Evolutionary conservation across 2,113 vertebrate species (phyloP).

Genomic region (Ctenodactylus gundi): DNA sequence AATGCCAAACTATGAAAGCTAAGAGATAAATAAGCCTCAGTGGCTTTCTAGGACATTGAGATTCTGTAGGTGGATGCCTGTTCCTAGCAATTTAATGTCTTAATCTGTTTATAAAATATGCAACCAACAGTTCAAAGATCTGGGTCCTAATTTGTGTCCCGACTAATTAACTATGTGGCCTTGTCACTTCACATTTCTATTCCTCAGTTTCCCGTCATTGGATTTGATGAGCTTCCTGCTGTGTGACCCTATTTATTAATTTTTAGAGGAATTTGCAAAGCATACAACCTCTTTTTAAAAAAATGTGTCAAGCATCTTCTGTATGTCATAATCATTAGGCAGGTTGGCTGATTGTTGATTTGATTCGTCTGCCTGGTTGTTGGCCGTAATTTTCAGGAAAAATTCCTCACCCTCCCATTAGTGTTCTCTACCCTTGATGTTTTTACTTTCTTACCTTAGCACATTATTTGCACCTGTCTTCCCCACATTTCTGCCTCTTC

Average conservation of each 20-base stretch:
- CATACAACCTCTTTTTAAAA: neutral
- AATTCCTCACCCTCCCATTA: neutral
- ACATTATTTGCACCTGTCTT: neutral
- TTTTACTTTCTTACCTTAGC: constrained; percentile 15
- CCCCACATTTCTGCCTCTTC: neutral
- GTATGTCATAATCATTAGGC: neutral
- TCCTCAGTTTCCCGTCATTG: neutral
- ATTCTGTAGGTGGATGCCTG: neutral
- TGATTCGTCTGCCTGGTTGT: constrained; percentile 33
- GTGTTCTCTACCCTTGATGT: neutral
- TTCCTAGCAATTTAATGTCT: neutral
- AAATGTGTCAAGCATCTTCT: neutral
- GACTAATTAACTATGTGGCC: neutral
- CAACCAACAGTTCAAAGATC: neutral
- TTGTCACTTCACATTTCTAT: neutral
- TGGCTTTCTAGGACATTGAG: constrained; percentile 1
- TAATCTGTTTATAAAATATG: neutral
- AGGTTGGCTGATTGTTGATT: neutral
- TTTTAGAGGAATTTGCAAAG: constrained; percentile 28
- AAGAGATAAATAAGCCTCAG: neutral
- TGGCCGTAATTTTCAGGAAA: neutral
- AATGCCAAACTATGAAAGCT: neutral
- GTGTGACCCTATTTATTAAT: neutral
- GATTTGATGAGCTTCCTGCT: neutral
- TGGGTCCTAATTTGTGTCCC: neutral